phyloP scores from a whole-genome alignment of 2,888 invertebrate species.

The Rhingia rostrata region DNA sequence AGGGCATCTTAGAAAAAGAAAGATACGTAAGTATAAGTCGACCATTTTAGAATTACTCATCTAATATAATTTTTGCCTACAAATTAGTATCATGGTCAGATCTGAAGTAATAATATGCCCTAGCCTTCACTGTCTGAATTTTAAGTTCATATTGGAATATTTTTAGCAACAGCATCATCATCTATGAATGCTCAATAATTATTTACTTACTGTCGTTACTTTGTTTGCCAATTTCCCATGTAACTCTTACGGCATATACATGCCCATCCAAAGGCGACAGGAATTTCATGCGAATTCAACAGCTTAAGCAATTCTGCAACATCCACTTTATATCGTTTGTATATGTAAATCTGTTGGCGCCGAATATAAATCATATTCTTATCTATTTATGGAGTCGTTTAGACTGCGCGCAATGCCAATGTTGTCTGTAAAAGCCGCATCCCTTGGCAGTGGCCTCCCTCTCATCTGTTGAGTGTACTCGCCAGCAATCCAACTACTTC shows the following conservation, averaged over 20 bases:
- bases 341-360: constrained; percentile 31
- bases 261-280: neutral
- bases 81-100: too few species aligned
- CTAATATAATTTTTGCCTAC: too few species aligned
- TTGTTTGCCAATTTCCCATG: neutral
- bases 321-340: neutral
- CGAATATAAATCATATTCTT: constrained; percentile 34
- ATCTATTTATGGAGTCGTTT: constrained; percentile 50
- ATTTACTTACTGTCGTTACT: too few species aligned
- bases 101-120: too few species aligned
- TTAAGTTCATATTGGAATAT: too few species aligned
- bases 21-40: too few species aligned
- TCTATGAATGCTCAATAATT: too few species aligned
- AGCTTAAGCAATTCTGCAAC: neutral
- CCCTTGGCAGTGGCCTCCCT: constrained; percentile 3
- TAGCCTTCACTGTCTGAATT: too few species aligned
- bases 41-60: too few species aligned
- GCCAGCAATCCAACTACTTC: constrained; percentile 14
- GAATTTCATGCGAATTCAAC: neutral
- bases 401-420: constrained; percentile 20
- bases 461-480: constrained; percentile 17
- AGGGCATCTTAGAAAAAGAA: too few species aligned
- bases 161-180: too few species aligned
- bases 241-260: neutral
- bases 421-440: constrained; percentile 17